A percentile compares a stretch with the other conserved stretches of the same genome.
These are phyloP conservation scores for Spialia ferax DNA, from an alignment of 2,888 invertebrate genomes.

Conservation along the genomic window DNA sequence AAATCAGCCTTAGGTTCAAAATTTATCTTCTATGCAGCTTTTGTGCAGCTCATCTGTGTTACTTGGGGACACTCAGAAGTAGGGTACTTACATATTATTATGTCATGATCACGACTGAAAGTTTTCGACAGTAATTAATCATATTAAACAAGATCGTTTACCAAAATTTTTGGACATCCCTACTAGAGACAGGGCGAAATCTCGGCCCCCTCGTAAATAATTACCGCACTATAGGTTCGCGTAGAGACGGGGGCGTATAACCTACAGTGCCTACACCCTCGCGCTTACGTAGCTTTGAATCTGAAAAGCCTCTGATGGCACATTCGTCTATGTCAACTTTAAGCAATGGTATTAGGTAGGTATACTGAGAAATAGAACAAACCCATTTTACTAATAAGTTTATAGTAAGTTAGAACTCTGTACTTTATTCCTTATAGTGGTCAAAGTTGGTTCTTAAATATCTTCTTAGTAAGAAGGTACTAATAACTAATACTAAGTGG, in stretches of 20 bases:
- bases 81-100: no score
- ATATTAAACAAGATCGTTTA: no score
- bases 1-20: no score
- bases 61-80: no score
- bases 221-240: constrained; percentile 65
- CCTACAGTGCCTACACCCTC: constrained; percentile 29
- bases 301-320: constrained; percentile 13
- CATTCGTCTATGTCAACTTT: constrained; percentile 32
- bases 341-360: constrained; percentile 18
- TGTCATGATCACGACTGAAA: no score
- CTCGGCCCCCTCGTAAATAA: constrained; percentile 79
- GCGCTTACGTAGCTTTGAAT: constrained; percentile 24
- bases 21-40: no score
- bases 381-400: not conserved
- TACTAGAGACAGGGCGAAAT: constrained; percentile 60
- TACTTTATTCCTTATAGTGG: not conserved
- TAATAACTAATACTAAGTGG: no score
- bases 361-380: not conserved
- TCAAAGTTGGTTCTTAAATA: no score
- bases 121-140: no score
- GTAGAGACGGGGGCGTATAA: constrained; percentile 65
- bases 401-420: not conserved
- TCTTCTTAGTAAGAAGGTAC: no score
- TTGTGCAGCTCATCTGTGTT: no score
- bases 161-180: not conserved